Percentiles rank a stretch among this genome's conserved stretches.
phyloP scores from a whole-genome alignment of 2,888 invertebrate genomes.

The Perdita meconis region DNA sequence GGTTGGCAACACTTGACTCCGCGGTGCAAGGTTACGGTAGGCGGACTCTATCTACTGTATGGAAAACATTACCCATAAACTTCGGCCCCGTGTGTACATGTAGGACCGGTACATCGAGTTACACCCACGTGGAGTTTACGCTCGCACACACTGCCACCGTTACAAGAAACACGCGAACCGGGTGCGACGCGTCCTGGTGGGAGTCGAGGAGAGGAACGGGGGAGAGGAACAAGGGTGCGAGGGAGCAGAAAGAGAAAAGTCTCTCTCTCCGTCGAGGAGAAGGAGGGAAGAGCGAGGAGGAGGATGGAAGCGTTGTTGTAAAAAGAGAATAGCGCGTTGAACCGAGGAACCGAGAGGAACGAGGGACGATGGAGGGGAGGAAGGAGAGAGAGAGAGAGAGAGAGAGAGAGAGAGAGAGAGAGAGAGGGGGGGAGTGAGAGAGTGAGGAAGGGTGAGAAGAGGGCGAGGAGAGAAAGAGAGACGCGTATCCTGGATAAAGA shows the following conservation, averaged over 20 bases:
- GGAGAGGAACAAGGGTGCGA: neutral
- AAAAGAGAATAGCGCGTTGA: slow-evolving; percentile 23
- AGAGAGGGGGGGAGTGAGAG: neutral
- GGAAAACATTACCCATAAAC: slow-evolving; percentile 52
- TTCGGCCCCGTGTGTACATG: slow-evolving; percentile 13
- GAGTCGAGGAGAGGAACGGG: neutral
- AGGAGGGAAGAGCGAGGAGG: slow-evolving; percentile 1
- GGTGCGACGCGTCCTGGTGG: slow-evolving; percentile 22
- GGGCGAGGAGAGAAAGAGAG: neutral
- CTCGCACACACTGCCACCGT: slow-evolving; percentile 11
- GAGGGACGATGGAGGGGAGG: neutral
- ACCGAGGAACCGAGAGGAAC: neutral
- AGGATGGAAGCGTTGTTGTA: slow-evolving; percentile 23
- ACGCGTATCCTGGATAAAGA: neutral
- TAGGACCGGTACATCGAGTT: slow-evolving; percentile 18
- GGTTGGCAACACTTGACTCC: slow-evolving; percentile 73
- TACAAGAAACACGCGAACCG: slow-evolving; percentile 37
- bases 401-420: slow-evolving; percentile 1
- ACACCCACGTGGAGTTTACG: slow-evolving; percentile 49
- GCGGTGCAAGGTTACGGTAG: slow-evolving; percentile 71
- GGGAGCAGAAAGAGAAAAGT: no score
- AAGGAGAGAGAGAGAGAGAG: neutral
- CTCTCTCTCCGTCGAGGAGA: neutral
- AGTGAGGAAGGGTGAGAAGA: no score
- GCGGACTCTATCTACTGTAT: slow-evolving; percentile 56